These are phyloP conservation scores for Scomberomorus guttatus DNA, from an alignment of 2,797 vertebrate species.

Conservation along the genomic window DNA sequence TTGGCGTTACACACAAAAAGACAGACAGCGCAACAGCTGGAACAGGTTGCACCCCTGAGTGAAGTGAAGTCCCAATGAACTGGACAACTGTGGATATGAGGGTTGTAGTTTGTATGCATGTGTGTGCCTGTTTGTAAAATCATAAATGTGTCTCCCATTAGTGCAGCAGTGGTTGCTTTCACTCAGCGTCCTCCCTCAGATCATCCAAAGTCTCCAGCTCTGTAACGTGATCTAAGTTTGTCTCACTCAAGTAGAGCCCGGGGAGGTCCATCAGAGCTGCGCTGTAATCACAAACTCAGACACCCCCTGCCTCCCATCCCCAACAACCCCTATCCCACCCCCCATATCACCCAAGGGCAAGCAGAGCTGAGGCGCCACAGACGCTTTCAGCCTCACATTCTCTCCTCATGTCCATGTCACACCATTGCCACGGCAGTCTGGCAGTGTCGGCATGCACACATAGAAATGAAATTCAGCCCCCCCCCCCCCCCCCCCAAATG, in stretches of 20 bases:
- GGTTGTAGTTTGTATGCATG: neutral
- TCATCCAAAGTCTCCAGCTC: conserved; percentile 26
- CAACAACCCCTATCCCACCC: conserved; percentile 11
- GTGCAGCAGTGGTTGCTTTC: neutral
- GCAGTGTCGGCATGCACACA: conserved; percentile 25
- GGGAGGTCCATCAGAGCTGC: conserved; percentile 32
- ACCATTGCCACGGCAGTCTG: conserved; percentile 45
- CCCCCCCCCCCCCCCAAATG: too few species aligned
- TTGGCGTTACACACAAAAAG: conserved; percentile 14
- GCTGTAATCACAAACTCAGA: conserved; percentile 39
- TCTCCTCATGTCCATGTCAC: conserved; percentile 49
- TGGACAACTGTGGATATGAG: neutral
- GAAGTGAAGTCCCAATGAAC: neutral
- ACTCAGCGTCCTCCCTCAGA: conserved; percentile 5
- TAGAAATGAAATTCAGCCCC: conserved; percentile 26
- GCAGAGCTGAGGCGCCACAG: conserved; percentile 29
- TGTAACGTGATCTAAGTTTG: conserved; percentile 62
- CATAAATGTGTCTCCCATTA: conserved; percentile 5
- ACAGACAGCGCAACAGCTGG: conserved; percentile 9
- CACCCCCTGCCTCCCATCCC: neutral
- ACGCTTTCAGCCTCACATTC: conserved; percentile 40
- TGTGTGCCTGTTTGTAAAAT: conserved; percentile 3
- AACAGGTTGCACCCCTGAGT: conserved; percentile 12
- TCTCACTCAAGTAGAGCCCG: conserved; percentile 47
- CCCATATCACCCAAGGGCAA: conserved; percentile 10